phyloP scores from a whole-genome alignment of 1,140 invertebrate species.

The Papilio aristodemus region DNA sequence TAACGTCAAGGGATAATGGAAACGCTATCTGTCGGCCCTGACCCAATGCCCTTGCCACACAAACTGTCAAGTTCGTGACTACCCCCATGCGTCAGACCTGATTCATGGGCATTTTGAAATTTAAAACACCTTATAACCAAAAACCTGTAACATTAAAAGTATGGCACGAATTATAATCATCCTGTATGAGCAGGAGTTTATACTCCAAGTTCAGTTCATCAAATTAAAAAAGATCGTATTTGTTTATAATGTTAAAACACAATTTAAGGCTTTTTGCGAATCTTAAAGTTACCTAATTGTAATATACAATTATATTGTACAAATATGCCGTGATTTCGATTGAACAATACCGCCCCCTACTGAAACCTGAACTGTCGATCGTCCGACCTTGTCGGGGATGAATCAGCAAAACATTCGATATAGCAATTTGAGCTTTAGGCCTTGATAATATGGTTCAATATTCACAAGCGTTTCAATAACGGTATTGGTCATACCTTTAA shows the following conservation, averaged over 20 bases:
- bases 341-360: not conserved
- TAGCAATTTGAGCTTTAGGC: not conserved
- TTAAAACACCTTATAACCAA: too few relatives aligned
- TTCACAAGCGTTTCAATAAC: not conserved
- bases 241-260: not conserved
- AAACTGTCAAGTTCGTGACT: conserved; percentile 43
- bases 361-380: conserved; percentile 5
- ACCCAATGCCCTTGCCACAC: conserved; percentile 42
- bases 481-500: conserved; percentile 2
- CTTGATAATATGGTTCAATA: not conserved
- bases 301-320: not conserved
- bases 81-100: conserved; percentile 38
- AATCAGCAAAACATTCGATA: not conserved
- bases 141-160: too few relatives aligned
- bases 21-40: conserved; percentile 39
- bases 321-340: not conserved
- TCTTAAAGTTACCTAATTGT: not conserved
- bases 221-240: not conserved
- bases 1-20: conserved; percentile 35
- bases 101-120: conserved; percentile 11
- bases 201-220: too few relatives aligned
- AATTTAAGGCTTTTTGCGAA: too few relatives aligned
- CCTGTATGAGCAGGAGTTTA: too few relatives aligned
- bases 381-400: not conserved
- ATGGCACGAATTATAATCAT: too few relatives aligned